Percentiles rank a stretch among this genome's conserved stretches.
Evolutionary conservation across 2,113 vertebrate genomes (phyloP).

Genomic region (Crotalus tigris): DNA sequence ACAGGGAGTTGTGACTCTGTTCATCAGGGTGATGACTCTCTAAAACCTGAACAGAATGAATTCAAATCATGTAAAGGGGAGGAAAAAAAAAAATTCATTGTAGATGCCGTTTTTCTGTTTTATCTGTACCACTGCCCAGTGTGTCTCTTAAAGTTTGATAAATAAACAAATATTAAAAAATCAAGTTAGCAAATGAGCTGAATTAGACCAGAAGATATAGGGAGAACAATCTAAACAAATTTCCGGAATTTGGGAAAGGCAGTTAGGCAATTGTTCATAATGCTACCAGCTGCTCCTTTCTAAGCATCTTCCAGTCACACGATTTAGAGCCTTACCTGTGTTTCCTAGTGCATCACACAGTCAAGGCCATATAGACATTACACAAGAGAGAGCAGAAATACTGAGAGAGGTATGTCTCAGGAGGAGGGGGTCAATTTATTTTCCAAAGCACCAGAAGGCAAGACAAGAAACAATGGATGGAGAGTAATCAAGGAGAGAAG

Average conservation of each 20-base stretch:
- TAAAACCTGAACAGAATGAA: background rate
- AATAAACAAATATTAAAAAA: background rate
- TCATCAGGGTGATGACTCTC: background rate
- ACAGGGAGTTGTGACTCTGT: background rate
- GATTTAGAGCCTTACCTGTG: background rate
- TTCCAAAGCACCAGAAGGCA: too few species aligned
- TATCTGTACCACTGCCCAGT: background rate
- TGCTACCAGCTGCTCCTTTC: background rate
- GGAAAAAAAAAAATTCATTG: background rate
- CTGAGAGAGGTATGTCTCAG: too few species aligned
- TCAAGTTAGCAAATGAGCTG: background rate
- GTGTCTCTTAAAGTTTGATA: background rate
- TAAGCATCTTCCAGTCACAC: background rate
- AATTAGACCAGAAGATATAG: background rate
- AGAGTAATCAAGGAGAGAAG: too few species aligned
- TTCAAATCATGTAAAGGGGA: background rate
- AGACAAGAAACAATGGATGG: too few species aligned
- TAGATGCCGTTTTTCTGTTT: background rate
- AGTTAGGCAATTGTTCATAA: background rate
- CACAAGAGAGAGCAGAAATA: background rate
- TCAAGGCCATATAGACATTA: background rate
- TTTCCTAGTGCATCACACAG: background rate
- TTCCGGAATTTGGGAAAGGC: background rate
- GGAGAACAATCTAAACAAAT: background rate
- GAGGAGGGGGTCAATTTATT: too few species aligned